Conservation (phyloP, 2,888 invertebrate genomes). For the Ophion slaviceki region DNA sequence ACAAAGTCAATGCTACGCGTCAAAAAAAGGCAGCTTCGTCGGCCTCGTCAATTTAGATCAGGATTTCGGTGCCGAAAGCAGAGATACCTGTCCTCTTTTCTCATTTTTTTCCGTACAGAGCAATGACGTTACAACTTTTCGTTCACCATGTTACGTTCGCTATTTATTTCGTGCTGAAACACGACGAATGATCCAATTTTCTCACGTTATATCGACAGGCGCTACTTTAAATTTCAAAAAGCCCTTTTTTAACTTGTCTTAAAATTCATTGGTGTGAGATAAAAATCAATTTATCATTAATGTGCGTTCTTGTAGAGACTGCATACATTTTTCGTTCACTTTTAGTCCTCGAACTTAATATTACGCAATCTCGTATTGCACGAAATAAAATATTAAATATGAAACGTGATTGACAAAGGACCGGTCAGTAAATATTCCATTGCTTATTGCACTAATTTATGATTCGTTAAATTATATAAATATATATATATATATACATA, state of each 20-base stretch:
- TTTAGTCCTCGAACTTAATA: neutral
- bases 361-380: neutral
- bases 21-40: conserved; percentile 10
- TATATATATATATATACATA: too few species aligned
- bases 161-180: neutral
- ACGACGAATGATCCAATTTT: too few species aligned
- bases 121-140: neutral
- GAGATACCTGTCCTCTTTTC: neutral
- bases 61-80: neutral
- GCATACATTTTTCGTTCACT: neutral
- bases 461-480: too few species aligned
- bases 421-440: neutral
- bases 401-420: neutral
- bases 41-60: neutral
- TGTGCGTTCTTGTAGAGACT: neutral
- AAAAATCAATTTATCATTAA: too few species aligned
- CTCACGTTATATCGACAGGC: too few species aligned
- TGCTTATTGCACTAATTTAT: neutral
- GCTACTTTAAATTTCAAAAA: too few species aligned
- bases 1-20: neutral
- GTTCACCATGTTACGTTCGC: neutral
- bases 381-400: neutral
- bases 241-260: too few species aligned
- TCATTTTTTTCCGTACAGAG: neutral
- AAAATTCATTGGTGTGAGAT: too few species aligned